phyloP scores from a whole-genome alignment of 2,797 vertebrate species.

The Gephyroberyx darwinii region DNA sequence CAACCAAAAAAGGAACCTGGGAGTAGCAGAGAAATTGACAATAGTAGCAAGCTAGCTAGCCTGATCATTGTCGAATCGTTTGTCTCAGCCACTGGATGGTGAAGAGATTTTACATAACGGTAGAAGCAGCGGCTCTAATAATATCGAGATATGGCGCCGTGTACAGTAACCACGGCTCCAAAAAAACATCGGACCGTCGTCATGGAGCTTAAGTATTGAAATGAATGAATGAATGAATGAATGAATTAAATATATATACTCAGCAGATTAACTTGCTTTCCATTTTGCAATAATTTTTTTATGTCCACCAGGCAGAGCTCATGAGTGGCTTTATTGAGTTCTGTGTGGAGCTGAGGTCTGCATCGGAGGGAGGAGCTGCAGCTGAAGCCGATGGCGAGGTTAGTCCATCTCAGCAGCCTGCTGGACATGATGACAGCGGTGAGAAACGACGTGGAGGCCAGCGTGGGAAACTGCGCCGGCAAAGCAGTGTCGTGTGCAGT shows the following conservation, averaged over 20 bases:
- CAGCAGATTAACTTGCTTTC: too few relatives aligned
- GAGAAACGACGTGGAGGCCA: conserved; percentile 71
- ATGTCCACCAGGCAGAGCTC: conserved; percentile 84
- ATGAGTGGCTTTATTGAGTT: conserved; percentile 95
- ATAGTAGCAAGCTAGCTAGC: too few relatives aligned
- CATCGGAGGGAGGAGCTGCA: conserved; percentile 58
- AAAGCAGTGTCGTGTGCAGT: conserved; percentile 89
- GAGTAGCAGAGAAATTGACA: too few relatives aligned
- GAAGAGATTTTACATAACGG: conserved; percentile 41
- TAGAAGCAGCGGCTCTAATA: conserved; percentile 23
- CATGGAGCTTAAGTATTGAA: not conserved
- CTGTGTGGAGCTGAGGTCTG: conserved; percentile 88
- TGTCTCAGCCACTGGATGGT: conserved; percentile 38
- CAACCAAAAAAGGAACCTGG: too few relatives aligned
- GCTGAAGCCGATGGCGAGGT: conserved; percentile 62
- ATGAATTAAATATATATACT: too few relatives aligned
- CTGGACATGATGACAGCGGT: conserved; percentile 28
- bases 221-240: not conserved
- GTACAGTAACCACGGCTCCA: too few relatives aligned
- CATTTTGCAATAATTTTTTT: not conserved
- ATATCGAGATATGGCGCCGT: too few relatives aligned
- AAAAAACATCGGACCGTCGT: conserved; percentile 7
- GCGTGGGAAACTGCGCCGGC: conserved; percentile 83
- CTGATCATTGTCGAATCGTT: conserved; percentile 11
- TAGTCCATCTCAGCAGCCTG: conserved; percentile 42